Percentiles rank a stretch among this genome's conserved stretches.
Conservation (phyloP, 2,113 vertebrate species). For the Engraulis encrasicolus region DNA sequence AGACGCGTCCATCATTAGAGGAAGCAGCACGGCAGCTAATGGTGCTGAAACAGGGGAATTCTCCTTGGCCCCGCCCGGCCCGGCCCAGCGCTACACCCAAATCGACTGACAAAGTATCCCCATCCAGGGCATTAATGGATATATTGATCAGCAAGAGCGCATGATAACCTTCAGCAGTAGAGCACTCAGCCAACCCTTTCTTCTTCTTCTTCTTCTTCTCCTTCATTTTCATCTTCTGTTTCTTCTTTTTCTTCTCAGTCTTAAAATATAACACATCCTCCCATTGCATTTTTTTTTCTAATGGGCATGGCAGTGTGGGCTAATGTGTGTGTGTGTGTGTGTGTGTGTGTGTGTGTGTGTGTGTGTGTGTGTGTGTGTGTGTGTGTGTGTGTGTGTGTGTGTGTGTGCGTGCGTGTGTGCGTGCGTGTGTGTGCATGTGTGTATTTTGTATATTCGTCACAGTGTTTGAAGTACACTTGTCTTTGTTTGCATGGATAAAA, state of each 20-base stretch:
- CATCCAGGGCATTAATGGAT: not conserved
- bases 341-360: no score
- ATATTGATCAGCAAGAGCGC: not conserved
- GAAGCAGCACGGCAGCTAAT: not conserved
- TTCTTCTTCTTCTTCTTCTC: no score
- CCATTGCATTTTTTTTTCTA: no score
- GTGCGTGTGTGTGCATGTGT: not conserved
- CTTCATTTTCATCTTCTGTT: no score
- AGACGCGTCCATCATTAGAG: not conserved
- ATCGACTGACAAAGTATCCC: not conserved
- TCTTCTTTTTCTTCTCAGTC: not conserved
- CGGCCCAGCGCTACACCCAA: not conserved
- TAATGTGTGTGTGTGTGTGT: no score
- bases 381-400: not conserved
- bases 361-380: not conserved
- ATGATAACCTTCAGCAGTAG: not conserved
- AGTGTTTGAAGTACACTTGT: no score
- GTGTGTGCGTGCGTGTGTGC: not conserved
- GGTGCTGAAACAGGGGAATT: constrained; percentile 15
- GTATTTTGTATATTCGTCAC: no score
- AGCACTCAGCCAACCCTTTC: not conserved
- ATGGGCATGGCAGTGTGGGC: no score
- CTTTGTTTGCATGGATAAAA: no score
- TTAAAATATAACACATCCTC: not conserved
- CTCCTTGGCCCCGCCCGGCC: no score